These are phyloP conservation scores for Melospiza melodia DNA, from an alignment of 2,113 vertebrate genomes.

Conservation along the genomic window DNA sequence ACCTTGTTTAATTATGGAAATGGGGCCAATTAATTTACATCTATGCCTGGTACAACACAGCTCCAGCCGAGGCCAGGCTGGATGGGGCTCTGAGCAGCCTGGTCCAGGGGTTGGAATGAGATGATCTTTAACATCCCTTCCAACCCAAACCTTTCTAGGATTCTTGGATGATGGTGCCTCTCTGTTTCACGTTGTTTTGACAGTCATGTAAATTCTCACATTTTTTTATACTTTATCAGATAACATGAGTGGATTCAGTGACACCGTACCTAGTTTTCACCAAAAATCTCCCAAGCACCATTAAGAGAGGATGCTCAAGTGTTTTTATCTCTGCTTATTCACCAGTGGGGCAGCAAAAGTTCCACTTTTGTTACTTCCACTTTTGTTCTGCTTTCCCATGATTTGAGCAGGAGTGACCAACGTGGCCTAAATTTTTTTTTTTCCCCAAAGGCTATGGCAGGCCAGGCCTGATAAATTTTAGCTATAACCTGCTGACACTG, in stretches of 20 bases:
- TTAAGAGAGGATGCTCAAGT: background rate
- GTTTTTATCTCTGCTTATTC: background rate
- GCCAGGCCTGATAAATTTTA: constrained; percentile 50
- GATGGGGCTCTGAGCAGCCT: background rate
- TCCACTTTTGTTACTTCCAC: background rate
- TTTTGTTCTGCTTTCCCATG: background rate
- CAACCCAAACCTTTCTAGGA: background rate
- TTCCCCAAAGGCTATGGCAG: background rate
- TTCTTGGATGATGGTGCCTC: background rate
- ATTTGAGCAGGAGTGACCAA: background rate
- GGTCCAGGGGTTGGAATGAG: background rate
- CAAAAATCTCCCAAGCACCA: background rate
- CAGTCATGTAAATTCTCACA: background rate
- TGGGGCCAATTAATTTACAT: fast-evolving
- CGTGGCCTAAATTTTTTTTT: background rate
- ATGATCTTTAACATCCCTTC: background rate
- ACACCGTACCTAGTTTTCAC: background rate
- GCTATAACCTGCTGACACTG: constrained; percentile 46
- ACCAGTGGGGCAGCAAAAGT: background rate
- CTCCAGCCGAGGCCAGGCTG: background rate
- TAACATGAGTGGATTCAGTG: background rate
- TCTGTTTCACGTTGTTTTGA: background rate
- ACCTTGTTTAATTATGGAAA: background rate
- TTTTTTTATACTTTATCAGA: background rate
- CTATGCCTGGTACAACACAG: fast-evolving